phyloP scores from a whole-genome alignment of 2,797 vertebrate genomes.

The Manis javanica region DNA sequence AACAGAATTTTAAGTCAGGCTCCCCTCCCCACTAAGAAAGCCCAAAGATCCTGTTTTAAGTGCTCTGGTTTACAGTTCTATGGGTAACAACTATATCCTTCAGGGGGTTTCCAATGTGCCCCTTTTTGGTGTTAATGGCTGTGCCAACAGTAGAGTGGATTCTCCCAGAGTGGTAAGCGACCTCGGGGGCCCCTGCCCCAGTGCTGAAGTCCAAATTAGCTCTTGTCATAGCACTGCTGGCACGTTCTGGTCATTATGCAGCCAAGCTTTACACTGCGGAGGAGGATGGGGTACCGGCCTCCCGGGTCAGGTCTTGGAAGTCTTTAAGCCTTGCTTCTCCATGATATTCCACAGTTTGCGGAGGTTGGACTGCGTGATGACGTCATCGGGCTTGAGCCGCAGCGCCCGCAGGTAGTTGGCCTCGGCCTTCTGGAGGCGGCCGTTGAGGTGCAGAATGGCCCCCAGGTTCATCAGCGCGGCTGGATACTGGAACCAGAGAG shows the following conservation, averaged over 20 bases:
- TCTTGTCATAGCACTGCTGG: constrained; percentile 61
- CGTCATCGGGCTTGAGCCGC: constrained; percentile 96
- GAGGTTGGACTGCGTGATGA: constrained; percentile 98
- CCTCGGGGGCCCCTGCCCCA: constrained; percentile 70
- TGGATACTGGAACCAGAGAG: constrained; percentile 91
- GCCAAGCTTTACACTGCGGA: constrained; percentile 43
- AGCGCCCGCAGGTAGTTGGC: constrained; percentile 97
- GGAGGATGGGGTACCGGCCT: constrained; percentile 36
- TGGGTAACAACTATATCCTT: constrained; percentile 78
- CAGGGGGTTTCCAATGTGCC: constrained; percentile 73
- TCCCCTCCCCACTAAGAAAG: constrained; percentile 79
- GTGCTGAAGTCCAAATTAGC: constrained; percentile 68
- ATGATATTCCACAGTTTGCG: constrained; percentile 99
- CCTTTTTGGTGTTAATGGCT: constrained; percentile 79
- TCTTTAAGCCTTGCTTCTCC: constrained; percentile 98
- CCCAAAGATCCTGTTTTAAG: constrained; percentile 86
- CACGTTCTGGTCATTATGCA: constrained; percentile 75
- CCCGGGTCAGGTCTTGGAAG: constrained; percentile 87
- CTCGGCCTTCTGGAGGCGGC: constrained; percentile 95
- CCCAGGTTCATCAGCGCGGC: constrained; percentile 99
- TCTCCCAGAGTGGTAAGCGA: constrained; percentile 80
- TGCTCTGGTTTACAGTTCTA: constrained; percentile 81
- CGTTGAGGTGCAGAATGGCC: constrained; percentile 98
- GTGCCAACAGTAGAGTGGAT: constrained; percentile 78
- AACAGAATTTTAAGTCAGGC: constrained; percentile 74